These are phyloP conservation scores for Zoroaster sp. DNA, from an alignment of 53 echinoderm and acorn worm genomes.

Conservation along the genomic window DNA sequence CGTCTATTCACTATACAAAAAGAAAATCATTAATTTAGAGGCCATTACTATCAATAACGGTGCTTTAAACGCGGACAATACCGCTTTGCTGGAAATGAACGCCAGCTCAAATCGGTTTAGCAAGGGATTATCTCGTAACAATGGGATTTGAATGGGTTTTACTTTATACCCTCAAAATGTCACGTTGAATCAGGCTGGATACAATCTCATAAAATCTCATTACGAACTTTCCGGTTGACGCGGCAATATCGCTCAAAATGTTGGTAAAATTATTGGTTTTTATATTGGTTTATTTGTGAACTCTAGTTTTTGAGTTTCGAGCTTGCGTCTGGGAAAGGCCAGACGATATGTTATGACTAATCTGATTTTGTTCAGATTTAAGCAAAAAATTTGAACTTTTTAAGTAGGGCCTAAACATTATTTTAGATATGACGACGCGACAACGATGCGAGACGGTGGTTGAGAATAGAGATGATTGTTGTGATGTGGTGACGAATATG, in stretches of 20 bases:
- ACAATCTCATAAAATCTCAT: constrained; percentile 21
- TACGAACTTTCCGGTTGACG: neutral
- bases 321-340: no score
- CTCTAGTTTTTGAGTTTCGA: no score
- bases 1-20: no score
- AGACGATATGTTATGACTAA: no score
- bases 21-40: neutral
- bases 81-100: neutral
- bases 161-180: constrained; percentile 9
- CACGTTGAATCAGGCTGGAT: constrained; percentile 15
- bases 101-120: neutral
- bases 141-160: constrained; percentile 25
- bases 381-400: no score
- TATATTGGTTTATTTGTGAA: neutral
- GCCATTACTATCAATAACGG: neutral
- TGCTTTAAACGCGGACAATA: neutral
- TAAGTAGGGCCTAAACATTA: no score
- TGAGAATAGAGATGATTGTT: no score
- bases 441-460: no score
- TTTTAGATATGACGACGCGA: no score
- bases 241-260: neutral
- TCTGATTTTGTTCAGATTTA: no score
- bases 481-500: no score
- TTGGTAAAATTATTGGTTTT: neutral
- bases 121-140: constrained; percentile 19